Evolutionary conservation across 2,113 vertebrate species (phyloP), one percentile per base, ranked within the genome.

Genomic region (Corythornis cristatus): DNA sequence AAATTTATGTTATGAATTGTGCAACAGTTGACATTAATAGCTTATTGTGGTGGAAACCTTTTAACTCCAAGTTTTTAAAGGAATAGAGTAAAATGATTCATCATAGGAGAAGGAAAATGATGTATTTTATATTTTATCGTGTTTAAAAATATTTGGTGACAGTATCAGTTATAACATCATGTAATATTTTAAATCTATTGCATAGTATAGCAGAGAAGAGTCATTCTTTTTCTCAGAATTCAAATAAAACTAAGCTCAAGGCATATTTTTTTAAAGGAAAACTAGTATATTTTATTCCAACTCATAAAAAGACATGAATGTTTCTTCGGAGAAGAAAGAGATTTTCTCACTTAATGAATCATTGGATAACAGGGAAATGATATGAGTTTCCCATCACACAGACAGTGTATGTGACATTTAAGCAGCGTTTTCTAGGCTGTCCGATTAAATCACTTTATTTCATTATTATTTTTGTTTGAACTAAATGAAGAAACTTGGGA

Each of bases 31-130:
- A 51, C 89, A 6, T 93, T 93, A 95, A 93, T 81, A 80, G 87
- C 91, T 75, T 65, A 67, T 91, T 83, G 72, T 71, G 48, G 65
- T 85, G 50, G 79, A 86, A 86, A 86, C 86, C 93, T 97, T 96
- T 96, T 89, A 81, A 93, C 94, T 93, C 64, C 62, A 74, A 78
- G 62, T 84, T 66, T 86, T 95, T 86, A 96, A 97, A 96, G 91
- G 80, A 94, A 29, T 12, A 90, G 72, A 95, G 85, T 96, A 86
- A 97, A 97, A 93, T 46, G 50, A 86, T 97, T 94, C 74, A 62
- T 89, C 82, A 71, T 22, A 91, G 95, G 89, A 96, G 90, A 96
- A 86, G 73, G 22, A 76, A 66, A 82, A 76, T 67, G 95, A 93
- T 75, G 71, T 85, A 82, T 81, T 95, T 96, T 86, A 28, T 90